A percentile compares a stretch with the other conserved stretches of the same genome.
Evolutionary conservation across 2,797 vertebrate genomes (phyloP).

Genomic region (Gymnocypris eckloni): DNA sequence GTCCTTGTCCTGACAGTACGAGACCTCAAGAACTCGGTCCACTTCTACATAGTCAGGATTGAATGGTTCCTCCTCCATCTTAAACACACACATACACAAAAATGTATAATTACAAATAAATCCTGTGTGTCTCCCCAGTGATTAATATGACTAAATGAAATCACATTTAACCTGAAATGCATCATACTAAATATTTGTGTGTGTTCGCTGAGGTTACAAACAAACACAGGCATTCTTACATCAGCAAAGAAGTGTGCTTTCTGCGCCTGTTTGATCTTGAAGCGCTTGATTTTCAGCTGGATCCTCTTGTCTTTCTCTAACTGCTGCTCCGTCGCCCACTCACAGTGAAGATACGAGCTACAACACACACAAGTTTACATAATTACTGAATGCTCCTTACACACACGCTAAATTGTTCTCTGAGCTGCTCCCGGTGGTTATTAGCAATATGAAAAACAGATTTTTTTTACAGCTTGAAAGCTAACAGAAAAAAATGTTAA

Average conservation of each 20-base stretch:
- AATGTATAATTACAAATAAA: conserved; percentile 11
- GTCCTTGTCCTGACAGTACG: conserved; percentile 98
- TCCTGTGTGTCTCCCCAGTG: not conserved
- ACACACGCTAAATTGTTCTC: conserved; percentile 26
- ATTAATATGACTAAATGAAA: not conserved
- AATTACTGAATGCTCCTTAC: conserved; percentile 33
- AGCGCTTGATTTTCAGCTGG: conserved; percentile 99
- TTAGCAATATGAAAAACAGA: conserved; percentile 20
- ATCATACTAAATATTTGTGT: not conserved
- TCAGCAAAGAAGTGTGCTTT: conserved; percentile 98
- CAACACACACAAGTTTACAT: conserved; percentile 45
- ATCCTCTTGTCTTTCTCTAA: conserved; percentile 99
- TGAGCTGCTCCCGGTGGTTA: conserved; percentile 37
- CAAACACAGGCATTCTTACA: conserved; percentile 77
- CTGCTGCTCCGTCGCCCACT: conserved; percentile 98
- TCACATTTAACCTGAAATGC: not conserved
- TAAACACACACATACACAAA: conserved; percentile 58
- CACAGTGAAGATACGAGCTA: conserved; percentile 98
- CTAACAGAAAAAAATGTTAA: not conserved
- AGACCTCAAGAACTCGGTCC: conserved; percentile 97
- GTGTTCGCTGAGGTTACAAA: not conserved
- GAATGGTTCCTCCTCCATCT: conserved; percentile 99
- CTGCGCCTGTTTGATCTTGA: conserved; percentile 98
- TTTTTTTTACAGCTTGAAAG: conserved; percentile 16
- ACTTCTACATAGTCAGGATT: conserved; percentile 99